Base-by-base conservation (phyloP, 2,797 vertebrate species). In the Amblyraja radiata region DNA sequence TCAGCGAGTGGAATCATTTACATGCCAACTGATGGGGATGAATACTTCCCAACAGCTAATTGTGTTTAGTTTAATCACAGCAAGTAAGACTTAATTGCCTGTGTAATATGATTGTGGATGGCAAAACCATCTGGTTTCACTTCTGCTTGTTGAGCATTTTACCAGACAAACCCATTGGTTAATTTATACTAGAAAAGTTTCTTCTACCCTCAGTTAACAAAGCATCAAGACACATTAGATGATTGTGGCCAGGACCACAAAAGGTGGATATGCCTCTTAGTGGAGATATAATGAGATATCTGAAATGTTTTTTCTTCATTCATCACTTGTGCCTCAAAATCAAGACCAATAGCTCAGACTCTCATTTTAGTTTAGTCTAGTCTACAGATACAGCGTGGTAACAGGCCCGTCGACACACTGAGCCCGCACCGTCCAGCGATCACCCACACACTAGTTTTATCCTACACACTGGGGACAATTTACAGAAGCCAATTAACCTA, bases 11-110 rank as follows among this genome's bases (percentile, higher is more conserved):
- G 11, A 96, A 95, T 96, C 95, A 96, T 95, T 96, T 95, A 95
- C 95, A 95, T 95, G 95, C 96, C 94, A 95, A 95, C 95, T 96
- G 96, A 96, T 95, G 95, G 95, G 95, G 95, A 95, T 95, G 95
- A 95, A 94, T 94, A 94, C 95, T 95, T 95, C 96, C 96, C 96
- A 97, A 97, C 97, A 97, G 96, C 96, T 97, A 97, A 97, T 96
- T 97, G 96, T 97, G 97, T 97, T 95, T 96, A 95, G 94, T 96
- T 97, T 98, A 98, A 98, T 98, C 98, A 97, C 97, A 97, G 97
- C 97, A 97, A 97, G 97, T 97, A 95, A 96, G 95, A 96, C 86
- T 96, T 97, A 97, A 97, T 97, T 96, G 96, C 96, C 96, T 96
- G 94, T 97, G 96, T 97, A 96, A 95, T 93, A 96, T 95, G 93